These are phyloP conservation scores for Echinometra lucunter DNA, from an alignment of 53 echinoderm and acorn worm species.

Conservation along the genomic window DNA sequence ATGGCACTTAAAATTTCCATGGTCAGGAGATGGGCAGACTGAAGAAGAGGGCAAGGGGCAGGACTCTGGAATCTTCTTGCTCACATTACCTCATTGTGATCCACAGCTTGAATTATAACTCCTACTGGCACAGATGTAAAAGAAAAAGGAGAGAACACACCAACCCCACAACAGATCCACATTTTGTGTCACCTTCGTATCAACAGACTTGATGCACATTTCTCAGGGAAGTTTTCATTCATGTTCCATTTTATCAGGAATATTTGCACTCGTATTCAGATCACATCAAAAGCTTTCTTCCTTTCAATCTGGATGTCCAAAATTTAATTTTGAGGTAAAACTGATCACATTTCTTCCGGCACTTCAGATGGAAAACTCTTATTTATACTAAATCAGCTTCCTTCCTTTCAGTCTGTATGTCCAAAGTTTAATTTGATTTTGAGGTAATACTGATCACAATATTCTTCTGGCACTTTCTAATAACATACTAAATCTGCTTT, in stretches of 20 bases:
- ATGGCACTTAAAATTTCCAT: neutral
- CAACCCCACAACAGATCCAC: neutral
- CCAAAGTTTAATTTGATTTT: no score
- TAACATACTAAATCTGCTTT: neutral
- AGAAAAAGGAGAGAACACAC: neutral
- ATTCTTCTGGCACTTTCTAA: no score
- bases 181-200: neutral
- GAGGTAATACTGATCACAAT: no score
- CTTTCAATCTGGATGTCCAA: neutral
- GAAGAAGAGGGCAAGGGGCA: neutral
- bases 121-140: constrained; percentile 2
- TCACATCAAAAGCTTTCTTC: neutral
- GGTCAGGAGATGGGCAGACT: neutral
- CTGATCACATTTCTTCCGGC: neutral
- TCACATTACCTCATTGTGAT: neutral
- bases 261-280: neutral
- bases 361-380: neutral
- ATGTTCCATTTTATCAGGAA: neutral
- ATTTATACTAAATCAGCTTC: neutral
- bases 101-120: neutral
- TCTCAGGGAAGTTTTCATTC: neutral
- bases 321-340: neutral
- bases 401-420: no score
- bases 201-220: neutral
- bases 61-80: neutral